Evolutionary conservation across 1,140 invertebrate species (phyloP).

Genomic region (Kradibia gibbosae): DNA sequence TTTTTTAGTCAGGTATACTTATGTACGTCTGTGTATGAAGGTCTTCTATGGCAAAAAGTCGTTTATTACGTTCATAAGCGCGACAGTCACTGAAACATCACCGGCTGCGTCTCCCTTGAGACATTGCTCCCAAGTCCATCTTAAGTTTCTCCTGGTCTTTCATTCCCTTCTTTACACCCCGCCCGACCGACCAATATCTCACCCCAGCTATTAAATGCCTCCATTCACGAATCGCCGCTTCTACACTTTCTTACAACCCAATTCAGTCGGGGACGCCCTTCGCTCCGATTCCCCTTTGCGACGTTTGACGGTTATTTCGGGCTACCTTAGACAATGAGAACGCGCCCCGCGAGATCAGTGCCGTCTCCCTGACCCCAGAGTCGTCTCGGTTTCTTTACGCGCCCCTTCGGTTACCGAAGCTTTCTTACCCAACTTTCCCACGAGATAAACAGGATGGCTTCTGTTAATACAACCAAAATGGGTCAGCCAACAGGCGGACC

Average conservation of each 20-base stretch:
- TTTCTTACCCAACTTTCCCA: conserved; percentile 63
- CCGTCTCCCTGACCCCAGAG: conserved; percentile 57
- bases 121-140: conserved; percentile 53
- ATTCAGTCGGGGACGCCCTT: conserved; percentile 35
- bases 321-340: conserved; percentile 61
- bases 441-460: conserved; percentile 47
- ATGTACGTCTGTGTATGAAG: neutral
- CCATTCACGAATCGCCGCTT: conserved; percentile 54
- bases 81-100: conserved; percentile 6
- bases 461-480: conserved; percentile 27
- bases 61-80: conserved; percentile 31
- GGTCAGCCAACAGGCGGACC: neutral
- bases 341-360: conserved; percentile 28
- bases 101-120: conserved; percentile 40
- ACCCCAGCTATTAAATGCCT: conserved; percentile 32
- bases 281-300: conserved; percentile 26
- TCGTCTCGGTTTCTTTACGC: conserved; percentile 42
- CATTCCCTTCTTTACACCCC: neutral
- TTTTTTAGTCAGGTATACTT: conserved; percentile 9
- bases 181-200: neutral
- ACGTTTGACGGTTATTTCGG: conserved; percentile 64
- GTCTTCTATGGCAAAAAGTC: conserved; percentile 44
- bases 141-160: conserved; percentile 49
- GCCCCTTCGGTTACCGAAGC: conserved; percentile 52
- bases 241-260: conserved; percentile 49